phyloP scores from a whole-genome alignment of 2,888 invertebrate species.

The Masnerella sp. region DNA sequence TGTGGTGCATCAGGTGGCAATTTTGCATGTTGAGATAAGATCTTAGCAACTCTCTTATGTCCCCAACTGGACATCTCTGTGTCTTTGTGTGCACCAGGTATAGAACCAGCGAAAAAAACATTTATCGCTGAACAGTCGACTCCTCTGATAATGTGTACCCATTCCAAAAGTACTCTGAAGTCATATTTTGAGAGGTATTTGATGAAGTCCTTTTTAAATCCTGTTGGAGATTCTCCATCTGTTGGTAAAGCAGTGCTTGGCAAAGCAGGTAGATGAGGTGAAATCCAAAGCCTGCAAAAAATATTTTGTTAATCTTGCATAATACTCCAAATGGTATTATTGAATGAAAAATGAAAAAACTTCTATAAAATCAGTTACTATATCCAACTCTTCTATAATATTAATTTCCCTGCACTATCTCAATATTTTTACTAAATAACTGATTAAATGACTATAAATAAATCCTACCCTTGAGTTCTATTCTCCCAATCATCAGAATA shows the following conservation, averaged over 20 bases:
- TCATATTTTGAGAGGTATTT: slow-evolving; percentile 88
- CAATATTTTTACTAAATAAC: neutral
- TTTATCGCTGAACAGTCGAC: slow-evolving; percentile 91
- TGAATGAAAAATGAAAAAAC: neutral
- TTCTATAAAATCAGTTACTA: too few species aligned
- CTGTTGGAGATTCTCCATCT: slow-evolving; percentile 89
- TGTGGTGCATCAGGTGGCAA: slow-evolving; percentile 77
- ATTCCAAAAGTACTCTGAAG: slow-evolving; percentile 82
- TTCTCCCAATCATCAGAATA: slow-evolving; percentile 96
- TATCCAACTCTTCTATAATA: too few species aligned
- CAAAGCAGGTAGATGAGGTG: slow-evolving; percentile 86
- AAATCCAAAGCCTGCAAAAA: slow-evolving; percentile 88
- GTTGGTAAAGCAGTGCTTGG: slow-evolving; percentile 79
- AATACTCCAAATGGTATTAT: too few species aligned
- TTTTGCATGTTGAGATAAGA: slow-evolving; percentile 82
- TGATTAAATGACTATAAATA: neutral
- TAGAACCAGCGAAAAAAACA: slow-evolving; percentile 91
- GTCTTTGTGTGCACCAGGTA: slow-evolving; percentile 87
- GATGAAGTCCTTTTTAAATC: slow-evolving; percentile 88
- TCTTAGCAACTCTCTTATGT: slow-evolving; percentile 76
- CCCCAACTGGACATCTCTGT: slow-evolving; percentile 82
- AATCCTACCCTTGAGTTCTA: slow-evolving; percentile 89
- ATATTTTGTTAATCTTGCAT: slow-evolving; percentile 5
- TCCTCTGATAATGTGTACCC: slow-evolving; percentile 85
- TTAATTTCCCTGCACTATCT: neutral